These are phyloP conservation scores for Gorsachius magnificus DNA, from an alignment of 2,797 vertebrate species.

Conservation along the genomic window DNA sequence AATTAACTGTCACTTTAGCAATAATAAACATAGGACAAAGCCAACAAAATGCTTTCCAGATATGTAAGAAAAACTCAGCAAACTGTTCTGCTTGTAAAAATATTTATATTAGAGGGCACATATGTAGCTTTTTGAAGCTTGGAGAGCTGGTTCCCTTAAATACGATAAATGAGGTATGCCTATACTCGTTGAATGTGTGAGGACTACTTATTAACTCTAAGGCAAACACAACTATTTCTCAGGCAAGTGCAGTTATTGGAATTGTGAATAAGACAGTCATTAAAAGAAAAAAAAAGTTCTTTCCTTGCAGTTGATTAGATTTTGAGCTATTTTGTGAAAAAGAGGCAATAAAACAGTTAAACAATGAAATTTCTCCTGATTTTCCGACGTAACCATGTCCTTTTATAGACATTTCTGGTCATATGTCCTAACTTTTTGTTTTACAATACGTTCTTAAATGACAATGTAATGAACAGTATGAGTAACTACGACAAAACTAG, in stretches of 20 bases:
- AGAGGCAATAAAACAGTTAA: neutral
- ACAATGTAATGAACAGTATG: neutral
- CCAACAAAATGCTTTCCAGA: neutral
- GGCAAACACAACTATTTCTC: neutral
- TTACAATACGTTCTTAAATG: neutral
- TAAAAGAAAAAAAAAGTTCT: neutral
- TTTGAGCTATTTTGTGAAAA: neutral
- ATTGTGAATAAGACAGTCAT: neutral
- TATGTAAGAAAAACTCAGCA: neutral
- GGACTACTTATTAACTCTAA: neutral
- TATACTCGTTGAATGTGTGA: neutral
- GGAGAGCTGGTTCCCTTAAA: neutral
- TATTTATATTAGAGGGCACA: neutral
- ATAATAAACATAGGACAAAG: neutral
- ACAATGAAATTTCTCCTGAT: neutral
- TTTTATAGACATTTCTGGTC: neutral
- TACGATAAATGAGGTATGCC: neutral
- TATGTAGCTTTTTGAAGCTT: neutral
- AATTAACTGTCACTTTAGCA: neutral
- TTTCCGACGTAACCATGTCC: rapidly evolving
- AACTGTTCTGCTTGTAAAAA: neutral
- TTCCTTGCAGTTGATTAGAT: neutral
- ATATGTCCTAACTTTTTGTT: neutral
- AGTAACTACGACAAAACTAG: neutral
- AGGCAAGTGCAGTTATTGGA: neutral